Base-by-base conservation (phyloP, 1,140 invertebrate genomes). In the Eubasilissa regina region DNA sequence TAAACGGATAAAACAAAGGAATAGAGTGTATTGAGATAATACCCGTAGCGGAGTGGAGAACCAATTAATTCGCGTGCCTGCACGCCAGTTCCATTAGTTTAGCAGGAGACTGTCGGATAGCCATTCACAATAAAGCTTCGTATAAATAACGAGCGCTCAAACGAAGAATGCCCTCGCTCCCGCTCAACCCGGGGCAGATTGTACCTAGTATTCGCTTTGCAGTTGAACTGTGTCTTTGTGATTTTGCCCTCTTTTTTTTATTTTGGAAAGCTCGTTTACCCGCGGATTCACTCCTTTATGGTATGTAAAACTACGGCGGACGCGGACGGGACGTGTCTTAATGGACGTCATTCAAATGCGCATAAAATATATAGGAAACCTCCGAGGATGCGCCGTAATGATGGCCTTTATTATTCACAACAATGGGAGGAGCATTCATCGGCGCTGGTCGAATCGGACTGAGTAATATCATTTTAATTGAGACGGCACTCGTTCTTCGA, bases 1-100 rank as follows among this genome's bases (percentile, higher is more conserved):
- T 53, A 21, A 70, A 48, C 25, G 66, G 25, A 48, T 47, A 47
- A 70, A 70, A 51, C 47, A 70, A 51, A 70, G 66, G 3, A 74
- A 44, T 19, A 10, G 44, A 17, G 64, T 44, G 44, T 43, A 47
- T 43, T n/a, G 72, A 74, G 55, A 74, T 74, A 74, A 74, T 74
- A 74, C 53, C n/a, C 13, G 12, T 56, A 56, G 51, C 13, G 72
- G 47, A 62, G 43, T 70, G 19, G 47, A 21, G 58, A 43, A 56
- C 62, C 64, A 78, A 78, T 78, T 78, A 70, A 78, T 70, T 47
- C 64, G 66, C 76, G 47, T 56, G 64, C 76, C 64, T 78, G 66
- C 64, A 72, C 62, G 64, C 48, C 62, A 21, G 11, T 77, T 51
- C 75, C 60, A 77, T 66, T 77, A 77, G 60, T 56, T 70, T 58